Conservation (phyloP, 2,113 vertebrate species). For the Chaetops frenatus region DNA sequence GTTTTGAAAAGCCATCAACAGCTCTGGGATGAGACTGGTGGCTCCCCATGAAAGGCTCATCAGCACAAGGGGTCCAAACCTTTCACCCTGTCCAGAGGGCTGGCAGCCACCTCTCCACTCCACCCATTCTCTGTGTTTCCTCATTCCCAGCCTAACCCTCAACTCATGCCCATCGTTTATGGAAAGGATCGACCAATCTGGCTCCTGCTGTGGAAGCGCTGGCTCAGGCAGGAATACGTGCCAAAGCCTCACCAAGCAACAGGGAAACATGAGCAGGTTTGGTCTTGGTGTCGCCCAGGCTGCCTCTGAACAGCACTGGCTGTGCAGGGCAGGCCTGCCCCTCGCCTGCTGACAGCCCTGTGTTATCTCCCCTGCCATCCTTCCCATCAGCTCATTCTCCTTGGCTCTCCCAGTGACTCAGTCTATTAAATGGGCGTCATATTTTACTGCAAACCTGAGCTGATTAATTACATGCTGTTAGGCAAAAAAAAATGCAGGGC, state of each 20-base stretch:
- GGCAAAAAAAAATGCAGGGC: background rate
- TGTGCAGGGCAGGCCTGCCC: background rate
- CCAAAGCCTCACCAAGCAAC: background rate
- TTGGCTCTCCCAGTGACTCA: background rate
- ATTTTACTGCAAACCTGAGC: background rate
- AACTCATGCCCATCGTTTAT: rapidly evolving
- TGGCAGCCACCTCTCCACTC: background rate
- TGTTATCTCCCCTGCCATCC: slow-evolving; percentile 9
- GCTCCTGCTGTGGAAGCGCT: rapidly evolving
- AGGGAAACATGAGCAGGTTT: background rate
- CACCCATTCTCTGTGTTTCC: background rate
- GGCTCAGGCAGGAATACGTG: background rate
- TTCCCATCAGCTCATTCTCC: background rate
- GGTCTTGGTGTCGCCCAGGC: background rate
- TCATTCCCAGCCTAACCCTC: background rate
- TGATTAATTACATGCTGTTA: slow-evolving; percentile 29
- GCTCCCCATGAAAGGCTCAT: background rate
- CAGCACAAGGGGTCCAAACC: rapidly evolving
- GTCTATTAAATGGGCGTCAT: slow-evolving; percentile 1
- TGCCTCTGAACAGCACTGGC: background rate
- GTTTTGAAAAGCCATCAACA: background rate
- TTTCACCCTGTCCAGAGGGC: background rate
- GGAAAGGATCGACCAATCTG: background rate
- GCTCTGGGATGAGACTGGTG: rapidly evolving
- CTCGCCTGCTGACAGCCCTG: background rate